These are phyloP conservation scores for Artibeus jamaicensis DNA, from an alignment of 2,797 vertebrate genomes.

Conservation along the genomic window DNA sequence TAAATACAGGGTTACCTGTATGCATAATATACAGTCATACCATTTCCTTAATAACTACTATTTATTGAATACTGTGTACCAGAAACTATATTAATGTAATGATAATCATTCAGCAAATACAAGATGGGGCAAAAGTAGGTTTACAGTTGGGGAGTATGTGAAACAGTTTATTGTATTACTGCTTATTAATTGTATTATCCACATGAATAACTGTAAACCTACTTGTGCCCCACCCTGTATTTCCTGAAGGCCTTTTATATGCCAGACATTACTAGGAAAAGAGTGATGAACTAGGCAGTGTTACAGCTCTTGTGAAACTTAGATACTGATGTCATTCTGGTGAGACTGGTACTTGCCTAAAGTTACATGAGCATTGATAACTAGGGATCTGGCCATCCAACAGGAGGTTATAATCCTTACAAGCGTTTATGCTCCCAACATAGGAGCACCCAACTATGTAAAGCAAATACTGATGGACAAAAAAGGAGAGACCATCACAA, in stretches of 20 bases:
- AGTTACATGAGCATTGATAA: background rate
- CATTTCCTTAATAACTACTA: background rate
- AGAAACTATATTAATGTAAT: background rate
- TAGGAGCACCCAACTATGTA: background rate
- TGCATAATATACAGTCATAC: background rate
- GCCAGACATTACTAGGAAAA: background rate
- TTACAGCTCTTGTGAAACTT: background rate
- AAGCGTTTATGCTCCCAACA: background rate
- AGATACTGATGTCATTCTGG: background rate
- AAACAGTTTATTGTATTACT: background rate
- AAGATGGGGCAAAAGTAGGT: background rate
- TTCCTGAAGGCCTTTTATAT: background rate
- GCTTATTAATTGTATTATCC: background rate
- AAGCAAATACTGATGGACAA: background rate
- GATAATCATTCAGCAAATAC: background rate
- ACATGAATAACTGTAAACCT: background rate
- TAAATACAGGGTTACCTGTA: background rate
- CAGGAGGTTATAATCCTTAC: background rate
- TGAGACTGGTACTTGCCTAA: background rate
- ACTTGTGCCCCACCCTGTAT: background rate
- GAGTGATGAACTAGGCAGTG: background rate
- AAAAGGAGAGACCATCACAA: background rate
- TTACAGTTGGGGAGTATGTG: background rate
- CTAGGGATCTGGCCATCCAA: background rate
- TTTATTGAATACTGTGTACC: background rate